Evolutionary conservation across 2,888 invertebrate species (phyloP).

Genomic region (Boloria selene): DNA sequence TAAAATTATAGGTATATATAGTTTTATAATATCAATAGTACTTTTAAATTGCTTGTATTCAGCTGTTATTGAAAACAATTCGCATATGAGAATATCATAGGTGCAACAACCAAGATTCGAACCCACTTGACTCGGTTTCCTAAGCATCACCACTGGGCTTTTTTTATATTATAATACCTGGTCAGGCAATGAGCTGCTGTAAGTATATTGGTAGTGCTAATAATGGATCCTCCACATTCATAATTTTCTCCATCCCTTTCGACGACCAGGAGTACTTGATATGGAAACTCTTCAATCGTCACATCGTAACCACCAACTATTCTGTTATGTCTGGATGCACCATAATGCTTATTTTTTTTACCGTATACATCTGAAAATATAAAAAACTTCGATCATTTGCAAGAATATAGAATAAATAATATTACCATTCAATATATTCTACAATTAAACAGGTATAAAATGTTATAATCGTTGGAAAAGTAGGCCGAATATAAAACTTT

Average conservation of each 20-base stretch:
- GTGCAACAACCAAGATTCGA: too few species aligned
- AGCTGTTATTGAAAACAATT: too few species aligned
- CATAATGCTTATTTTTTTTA: not conserved
- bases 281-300: conserved; percentile 57
- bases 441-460: too few species aligned
- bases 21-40: too few species aligned
- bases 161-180: conserved; percentile 17
- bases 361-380: conserved; percentile 20
- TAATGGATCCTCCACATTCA: conserved; percentile 72
- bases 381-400: not conserved
- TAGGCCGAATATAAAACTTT: too few species aligned
- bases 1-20: too few species aligned
- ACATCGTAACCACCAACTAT: conserved; percentile 68
- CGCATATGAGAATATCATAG: too few species aligned
- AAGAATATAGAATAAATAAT: too few species aligned
- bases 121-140: too few species aligned
- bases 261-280: conserved; percentile 63
- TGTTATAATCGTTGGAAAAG: not conserved
- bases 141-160: too few species aligned
- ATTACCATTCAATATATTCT: too few species aligned
- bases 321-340: conserved; percentile 38
- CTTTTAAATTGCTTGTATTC: too few species aligned
- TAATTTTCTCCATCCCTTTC: conserved; percentile 46
- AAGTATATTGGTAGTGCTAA: conserved; percentile 55
- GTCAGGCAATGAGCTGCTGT: conserved; percentile 73